Base-by-base conservation (phyloP, 2,113 vertebrate species). In the Anguilla rostrata region DNA sequence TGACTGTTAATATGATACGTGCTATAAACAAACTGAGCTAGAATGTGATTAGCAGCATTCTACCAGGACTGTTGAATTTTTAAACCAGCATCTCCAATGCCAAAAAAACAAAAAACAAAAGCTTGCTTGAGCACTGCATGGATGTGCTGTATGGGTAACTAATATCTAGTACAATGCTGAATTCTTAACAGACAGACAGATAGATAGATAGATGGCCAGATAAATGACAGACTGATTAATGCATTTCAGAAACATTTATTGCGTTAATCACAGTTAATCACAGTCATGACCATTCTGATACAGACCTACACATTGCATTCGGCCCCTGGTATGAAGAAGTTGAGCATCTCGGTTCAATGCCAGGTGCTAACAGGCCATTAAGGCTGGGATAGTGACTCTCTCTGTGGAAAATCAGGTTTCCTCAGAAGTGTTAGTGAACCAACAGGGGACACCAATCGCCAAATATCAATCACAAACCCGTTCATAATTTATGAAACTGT, bases 331-430 rank as follows among this genome's bases (percentile, higher is more conserved):
- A 20, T 60, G 18, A 66, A 26, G 18, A 66, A 20, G 60, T 3
- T 66, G 20, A 78, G 43, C 78, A 78, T 39, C 81, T 86, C 11
- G 78, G 86, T 84, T 87, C 90, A 88, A 86, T 87, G 89, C 66
- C 83, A 86, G 78, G 87, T 86, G 41, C 88, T 87, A 88, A 87
- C 88, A 84, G 78, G 78, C 86, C 87, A 90, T 88, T 90, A 89
- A 88, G 82, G 56, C 39, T 56, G 85, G 89, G 84, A 84, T 34
- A 34, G 34, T 81, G 81, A 87, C 39, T 81, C 89, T 87, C 88
- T 88, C 87, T 41, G 83, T 84, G 88, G 89, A 87, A 87, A 87
- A 89, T 85, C 85, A 40, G 81, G 84, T 85, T 88, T 57, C 88
- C 86, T 86, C 56, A 82, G 56, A 57, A 20, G 90, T 39, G 66